Evolutionary conservation across 2,888 invertebrate genomes (phyloP).

Genomic region (Stegophylla sp.): DNA sequence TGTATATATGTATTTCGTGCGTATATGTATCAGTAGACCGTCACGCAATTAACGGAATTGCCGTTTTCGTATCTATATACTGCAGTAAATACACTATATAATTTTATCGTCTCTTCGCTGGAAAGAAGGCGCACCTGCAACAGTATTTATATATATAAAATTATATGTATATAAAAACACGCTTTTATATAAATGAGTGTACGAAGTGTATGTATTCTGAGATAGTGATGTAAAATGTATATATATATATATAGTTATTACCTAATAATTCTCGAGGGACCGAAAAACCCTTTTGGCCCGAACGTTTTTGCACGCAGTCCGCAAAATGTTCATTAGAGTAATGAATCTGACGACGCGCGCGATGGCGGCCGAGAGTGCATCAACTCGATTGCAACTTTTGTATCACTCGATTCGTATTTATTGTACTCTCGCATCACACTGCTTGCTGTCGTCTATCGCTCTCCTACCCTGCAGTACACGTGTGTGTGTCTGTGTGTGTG

Average conservation of each 20-base stretch:
- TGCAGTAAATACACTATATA: neutral
- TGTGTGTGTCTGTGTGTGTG: no score
- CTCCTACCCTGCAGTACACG: no score
- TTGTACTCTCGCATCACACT: neutral
- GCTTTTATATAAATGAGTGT: slow-evolving; percentile 12
- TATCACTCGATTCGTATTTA: neutral
- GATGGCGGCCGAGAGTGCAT: neutral
- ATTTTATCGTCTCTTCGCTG: neutral
- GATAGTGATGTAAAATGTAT: no score
- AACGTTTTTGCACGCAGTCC: slow-evolving; percentile 27
- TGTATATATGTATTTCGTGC: no score
- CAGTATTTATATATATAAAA: neutral
- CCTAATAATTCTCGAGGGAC: slow-evolving; percentile 33
- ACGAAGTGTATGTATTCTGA: neutral
- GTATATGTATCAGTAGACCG: neutral
- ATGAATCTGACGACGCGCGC: slow-evolving; percentile 19
- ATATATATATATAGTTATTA: neutral
- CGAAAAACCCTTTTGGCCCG: slow-evolving; percentile 42
- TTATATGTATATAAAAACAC: neutral
- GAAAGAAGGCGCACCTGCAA: neutral
- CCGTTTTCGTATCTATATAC: neutral
- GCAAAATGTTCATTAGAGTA: slow-evolving; percentile 41
- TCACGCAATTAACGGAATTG: slow-evolving; percentile 28
- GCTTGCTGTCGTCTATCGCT: neutral
- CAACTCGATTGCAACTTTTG: slow-evolving; percentile 21